Percentiles rank a stretch among this genome's conserved stretches.
phyloP scores from a whole-genome alignment of 1,140 invertebrate genomes.

The Dinothrombium tinctorium region DNA sequence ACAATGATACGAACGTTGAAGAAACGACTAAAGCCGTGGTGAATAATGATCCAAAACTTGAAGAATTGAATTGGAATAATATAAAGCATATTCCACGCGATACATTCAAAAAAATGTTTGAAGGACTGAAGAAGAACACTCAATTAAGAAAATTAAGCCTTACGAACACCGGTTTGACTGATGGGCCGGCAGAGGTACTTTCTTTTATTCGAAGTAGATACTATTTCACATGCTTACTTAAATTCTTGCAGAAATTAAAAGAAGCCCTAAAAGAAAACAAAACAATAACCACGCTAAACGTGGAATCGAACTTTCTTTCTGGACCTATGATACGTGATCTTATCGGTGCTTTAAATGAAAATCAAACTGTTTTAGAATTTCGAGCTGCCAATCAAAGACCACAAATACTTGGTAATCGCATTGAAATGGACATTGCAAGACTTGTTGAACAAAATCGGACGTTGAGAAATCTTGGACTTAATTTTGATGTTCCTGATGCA shows the following conservation, averaged over 20 bases:
- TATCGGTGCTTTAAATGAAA: constrained; percentile 56
- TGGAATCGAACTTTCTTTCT: constrained; percentile 89
- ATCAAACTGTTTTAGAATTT: constrained; percentile 70
- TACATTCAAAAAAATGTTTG: constrained; percentile 68
- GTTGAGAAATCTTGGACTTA: constrained; percentile 65
- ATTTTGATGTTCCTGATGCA: constrained; percentile 87
- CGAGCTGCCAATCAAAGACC: constrained; percentile 88
- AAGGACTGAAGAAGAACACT: constrained; percentile 65
- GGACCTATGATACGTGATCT: constrained; percentile 44
- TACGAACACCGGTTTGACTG: constrained; percentile 74
- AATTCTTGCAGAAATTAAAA: constrained; percentile 27
- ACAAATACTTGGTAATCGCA: constrained; percentile 81
- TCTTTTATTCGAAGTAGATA: neutral
- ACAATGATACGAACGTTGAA: constrained; percentile 78
- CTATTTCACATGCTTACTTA: neutral
- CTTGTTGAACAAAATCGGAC: constrained; percentile 77
- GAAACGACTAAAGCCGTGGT: constrained; percentile 58
- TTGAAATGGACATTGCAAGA: constrained; percentile 89
- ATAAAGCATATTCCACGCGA: constrained; percentile 97
- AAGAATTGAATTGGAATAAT: constrained; percentile 87
- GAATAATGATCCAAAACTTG: constrained; percentile 52
- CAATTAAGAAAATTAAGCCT: constrained; percentile 71
- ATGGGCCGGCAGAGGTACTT: constrained; percentile 43
- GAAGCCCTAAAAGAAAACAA: constrained; percentile 64
- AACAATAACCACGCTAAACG: constrained; percentile 63